Conservation (phyloP, 2,797 vertebrate genomes). For the Sandelia bainsii region DNA sequence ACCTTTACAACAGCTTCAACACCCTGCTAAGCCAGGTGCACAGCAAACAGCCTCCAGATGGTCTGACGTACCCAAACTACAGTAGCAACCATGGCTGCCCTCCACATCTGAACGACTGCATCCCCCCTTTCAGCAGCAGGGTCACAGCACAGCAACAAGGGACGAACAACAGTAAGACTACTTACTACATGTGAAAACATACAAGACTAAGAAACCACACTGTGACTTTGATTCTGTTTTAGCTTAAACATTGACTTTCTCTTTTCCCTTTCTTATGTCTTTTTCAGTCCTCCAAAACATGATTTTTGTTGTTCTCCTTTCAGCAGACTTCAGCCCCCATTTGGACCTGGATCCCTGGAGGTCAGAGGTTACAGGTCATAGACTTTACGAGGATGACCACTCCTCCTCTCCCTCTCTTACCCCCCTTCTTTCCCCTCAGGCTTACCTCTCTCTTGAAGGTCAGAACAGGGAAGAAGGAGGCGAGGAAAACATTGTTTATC, state of each 20-base stretch:
- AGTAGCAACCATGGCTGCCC: constrained; percentile 47
- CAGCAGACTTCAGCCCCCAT: constrained; percentile 61
- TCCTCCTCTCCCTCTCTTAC: constrained; percentile 69
- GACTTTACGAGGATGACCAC: constrained; percentile 68
- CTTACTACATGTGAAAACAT: neutral
- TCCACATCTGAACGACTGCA: constrained; percentile 36
- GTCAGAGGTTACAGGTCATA: constrained; percentile 63
- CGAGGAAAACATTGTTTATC: constrained; percentile 85
- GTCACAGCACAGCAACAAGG: constrained; percentile 42
- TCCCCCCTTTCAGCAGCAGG: constrained; percentile 55
- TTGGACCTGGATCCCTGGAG: constrained; percentile 64
- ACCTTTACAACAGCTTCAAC: constrained; percentile 84
- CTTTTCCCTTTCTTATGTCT: neutral
- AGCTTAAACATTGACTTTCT: no score
- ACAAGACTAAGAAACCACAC: neutral
- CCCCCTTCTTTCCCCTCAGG: constrained; percentile 71
- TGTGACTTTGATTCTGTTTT: neutral
- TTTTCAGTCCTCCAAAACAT: constrained; percentile 5
- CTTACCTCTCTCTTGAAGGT: constrained; percentile 76
- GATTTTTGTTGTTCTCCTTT: constrained; percentile 24
- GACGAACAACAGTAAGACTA: constrained; percentile 59
- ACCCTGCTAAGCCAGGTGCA: constrained; percentile 78
- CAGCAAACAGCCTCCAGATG: constrained; percentile 63
- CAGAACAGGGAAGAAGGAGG: constrained; percentile 77
- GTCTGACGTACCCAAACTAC: constrained; percentile 47